These are phyloP conservation scores for Omphaloscelis lunosa DNA, from an alignment of 2,888 invertebrate species.

Conservation along the genomic window DNA sequence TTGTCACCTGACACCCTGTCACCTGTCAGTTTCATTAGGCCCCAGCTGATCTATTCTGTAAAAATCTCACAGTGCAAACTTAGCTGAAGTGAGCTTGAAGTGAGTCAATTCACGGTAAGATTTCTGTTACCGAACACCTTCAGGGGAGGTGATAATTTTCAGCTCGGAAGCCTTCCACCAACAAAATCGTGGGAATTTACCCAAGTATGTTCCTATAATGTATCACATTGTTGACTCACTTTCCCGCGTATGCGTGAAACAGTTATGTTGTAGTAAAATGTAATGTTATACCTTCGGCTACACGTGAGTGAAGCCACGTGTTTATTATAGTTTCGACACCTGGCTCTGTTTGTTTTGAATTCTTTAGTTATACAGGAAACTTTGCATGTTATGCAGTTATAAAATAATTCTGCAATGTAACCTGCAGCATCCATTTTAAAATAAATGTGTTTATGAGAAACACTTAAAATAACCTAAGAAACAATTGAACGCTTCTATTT, in stretches of 20 bases:
- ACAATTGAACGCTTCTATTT: not conserved
- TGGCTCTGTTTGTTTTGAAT: constrained; percentile 35
- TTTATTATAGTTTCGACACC: constrained; percentile 38
- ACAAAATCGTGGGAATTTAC: constrained; percentile 31
- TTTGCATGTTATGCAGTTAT: not conserved
- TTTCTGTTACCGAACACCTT: not conserved
- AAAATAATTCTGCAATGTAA: not conserved
- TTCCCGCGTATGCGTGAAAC: constrained; percentile 51
- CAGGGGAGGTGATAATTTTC: not conserved
- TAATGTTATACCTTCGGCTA: constrained; percentile 39
- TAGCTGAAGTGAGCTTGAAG: too few relatives aligned
- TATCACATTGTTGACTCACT: constrained; percentile 48
- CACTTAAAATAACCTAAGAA: not conserved
- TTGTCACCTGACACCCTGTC: too few relatives aligned
- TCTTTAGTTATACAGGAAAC: constrained; percentile 34
- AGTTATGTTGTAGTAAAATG: constrained; percentile 24
- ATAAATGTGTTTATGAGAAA: not conserved
- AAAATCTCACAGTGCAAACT: too few relatives aligned
- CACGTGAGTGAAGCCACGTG: constrained; percentile 61
- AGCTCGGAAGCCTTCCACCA: not conserved
- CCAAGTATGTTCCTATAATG: not conserved
- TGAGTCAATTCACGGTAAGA: not conserved
- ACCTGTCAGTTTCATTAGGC: too few relatives aligned
- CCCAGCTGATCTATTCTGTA: too few relatives aligned
- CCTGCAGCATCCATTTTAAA: not conserved